Evolutionary conservation across 1,140 invertebrate species (phyloP).

Genomic region (Drosophila mojavensis): DNA sequence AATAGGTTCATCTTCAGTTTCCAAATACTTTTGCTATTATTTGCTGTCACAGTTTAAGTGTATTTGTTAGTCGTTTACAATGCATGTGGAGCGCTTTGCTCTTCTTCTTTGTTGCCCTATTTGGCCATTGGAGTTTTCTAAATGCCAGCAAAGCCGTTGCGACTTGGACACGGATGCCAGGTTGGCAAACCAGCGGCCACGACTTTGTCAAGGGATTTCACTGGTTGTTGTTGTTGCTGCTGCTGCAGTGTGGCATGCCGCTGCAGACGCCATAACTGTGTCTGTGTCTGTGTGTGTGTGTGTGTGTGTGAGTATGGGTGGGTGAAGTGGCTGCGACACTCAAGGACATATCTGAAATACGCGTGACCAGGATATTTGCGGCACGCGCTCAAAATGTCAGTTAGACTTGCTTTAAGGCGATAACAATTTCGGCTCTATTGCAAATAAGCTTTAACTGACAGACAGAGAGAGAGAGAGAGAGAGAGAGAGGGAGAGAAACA

Average conservation of each 20-base stretch:
- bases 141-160: slow-evolving; percentile 63
- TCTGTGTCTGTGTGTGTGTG: not conserved
- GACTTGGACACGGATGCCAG: slow-evolving; percentile 31
- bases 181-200: slow-evolving; percentile 20
- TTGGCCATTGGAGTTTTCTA: slow-evolving; percentile 35
- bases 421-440: slow-evolving; percentile 10
- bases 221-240: slow-evolving; percentile 7
- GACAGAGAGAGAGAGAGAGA: not conserved
- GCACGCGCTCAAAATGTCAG: slow-evolving; percentile 54
- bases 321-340: slow-evolving; percentile 46
- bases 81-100: not conserved
- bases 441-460: slow-evolving; percentile 32
- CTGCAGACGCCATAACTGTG: slow-evolving; percentile 2
- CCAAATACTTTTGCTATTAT: too few relatives aligned
- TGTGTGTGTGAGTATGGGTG: not conserved
- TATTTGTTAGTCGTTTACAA: not conserved
- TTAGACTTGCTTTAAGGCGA: slow-evolving; percentile 8
- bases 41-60: not conserved
- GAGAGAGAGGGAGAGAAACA: not conserved
- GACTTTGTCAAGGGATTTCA: slow-evolving; percentile 43
- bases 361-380: slow-evolving; percentile 46
- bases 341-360: slow-evolving; percentile 42
- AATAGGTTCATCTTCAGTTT: too few relatives aligned
- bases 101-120: slow-evolving; percentile 4
- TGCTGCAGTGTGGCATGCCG: slow-evolving; percentile 44